Evolutionary conservation across 2,113 vertebrate genomes (phyloP).

Genomic region (Formicarius rufipectus): DNA sequence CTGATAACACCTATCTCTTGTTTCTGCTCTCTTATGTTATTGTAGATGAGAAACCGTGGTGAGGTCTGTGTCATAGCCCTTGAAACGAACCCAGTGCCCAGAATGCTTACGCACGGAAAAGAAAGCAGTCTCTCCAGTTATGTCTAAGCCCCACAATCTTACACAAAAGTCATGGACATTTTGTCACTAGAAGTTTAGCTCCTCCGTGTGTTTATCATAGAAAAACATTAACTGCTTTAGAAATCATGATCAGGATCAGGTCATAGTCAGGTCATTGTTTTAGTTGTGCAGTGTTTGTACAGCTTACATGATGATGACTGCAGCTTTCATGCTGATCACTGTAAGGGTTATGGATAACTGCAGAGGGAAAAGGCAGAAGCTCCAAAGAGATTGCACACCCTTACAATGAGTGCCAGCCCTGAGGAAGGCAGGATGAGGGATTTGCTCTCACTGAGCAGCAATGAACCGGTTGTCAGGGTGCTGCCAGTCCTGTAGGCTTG

Average conservation of each 20-base stretch:
- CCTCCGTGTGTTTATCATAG: not conserved
- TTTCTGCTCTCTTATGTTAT: constrained; percentile 28
- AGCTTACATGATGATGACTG: not conserved
- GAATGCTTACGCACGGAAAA: not conserved
- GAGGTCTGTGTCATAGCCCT: not conserved
- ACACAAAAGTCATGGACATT: not conserved
- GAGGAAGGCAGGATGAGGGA: not conserved
- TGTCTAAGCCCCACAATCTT: not conserved
- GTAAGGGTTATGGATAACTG: not conserved
- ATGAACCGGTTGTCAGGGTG: accelerated
- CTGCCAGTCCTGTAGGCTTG: not conserved
- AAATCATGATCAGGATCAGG: not conserved
- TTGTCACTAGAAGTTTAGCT: not conserved
- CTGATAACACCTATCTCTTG: constrained; percentile 44
- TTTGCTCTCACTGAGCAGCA: not conserved
- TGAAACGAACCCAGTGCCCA: not conserved
- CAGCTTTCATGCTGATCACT: not conserved
- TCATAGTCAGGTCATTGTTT: not conserved
- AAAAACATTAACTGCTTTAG: not conserved
- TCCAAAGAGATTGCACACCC: not conserved
- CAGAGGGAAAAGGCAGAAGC: not conserved
- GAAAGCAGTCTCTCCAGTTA: not conserved
- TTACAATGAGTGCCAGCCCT: not conserved
- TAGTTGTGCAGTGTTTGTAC: not conserved
- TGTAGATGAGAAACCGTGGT: constrained; percentile 41